Percentiles rank a stretch among this genome's conserved stretches.
phyloP scores from a whole-genome alignment of 2,113 vertebrate genomes.

The Monarcha castaneiventris region DNA sequence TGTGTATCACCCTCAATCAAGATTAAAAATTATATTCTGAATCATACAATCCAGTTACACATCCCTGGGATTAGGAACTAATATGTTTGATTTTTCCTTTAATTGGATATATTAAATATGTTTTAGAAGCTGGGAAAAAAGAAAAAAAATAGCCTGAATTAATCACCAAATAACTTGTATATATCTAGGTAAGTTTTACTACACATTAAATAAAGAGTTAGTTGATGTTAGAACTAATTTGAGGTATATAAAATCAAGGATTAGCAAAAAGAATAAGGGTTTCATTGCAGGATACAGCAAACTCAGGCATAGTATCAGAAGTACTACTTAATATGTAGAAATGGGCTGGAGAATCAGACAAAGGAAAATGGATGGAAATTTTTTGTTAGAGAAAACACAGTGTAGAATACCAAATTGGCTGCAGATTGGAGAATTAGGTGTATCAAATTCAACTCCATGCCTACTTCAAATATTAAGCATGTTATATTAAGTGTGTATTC shows the following conservation, averaged over 20 bases:
- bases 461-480: neutral
- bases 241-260: neutral
- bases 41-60: neutral
- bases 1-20: neutral
- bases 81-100: neutral
- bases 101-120: neutral
- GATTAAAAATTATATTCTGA: neutral
- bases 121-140: neutral
- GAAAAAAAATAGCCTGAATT: neutral
- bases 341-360: neutral
- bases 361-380: neutral
- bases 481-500: neutral
- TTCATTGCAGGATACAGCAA: neutral
- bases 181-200: fast-evolving
- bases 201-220: neutral
- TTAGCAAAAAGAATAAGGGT: neutral
- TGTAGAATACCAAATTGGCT: neutral
- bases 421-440: neutral
- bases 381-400: neutral
- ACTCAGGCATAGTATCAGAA: neutral
- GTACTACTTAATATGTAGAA: neutral
- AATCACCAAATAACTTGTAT: neutral
- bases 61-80: neutral
- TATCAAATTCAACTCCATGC: neutral
- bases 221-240: neutral